Evolutionary conservation across 2,888 invertebrate species (phyloP), one percentile per base, ranked within the genome.

Genomic region (Andrena minutula): DNA sequence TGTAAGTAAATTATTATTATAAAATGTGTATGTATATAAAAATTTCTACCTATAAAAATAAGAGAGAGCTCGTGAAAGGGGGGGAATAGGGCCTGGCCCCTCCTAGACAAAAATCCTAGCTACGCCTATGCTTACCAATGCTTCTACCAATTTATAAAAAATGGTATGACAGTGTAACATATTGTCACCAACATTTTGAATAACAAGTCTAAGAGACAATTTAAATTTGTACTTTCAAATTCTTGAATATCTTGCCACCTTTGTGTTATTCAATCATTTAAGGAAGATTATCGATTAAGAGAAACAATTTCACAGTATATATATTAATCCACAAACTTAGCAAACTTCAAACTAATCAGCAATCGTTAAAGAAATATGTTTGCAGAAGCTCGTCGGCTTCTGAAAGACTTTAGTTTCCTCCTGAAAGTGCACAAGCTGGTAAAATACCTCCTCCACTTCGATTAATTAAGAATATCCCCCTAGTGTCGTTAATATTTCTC

Each of bases 381-480:
- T 1, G 1, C 16, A 0, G 32, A 61, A 0, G 2, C 49, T 7
- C 26, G 12, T n/a, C 58, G 80, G 4, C 75, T 90, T 66, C 30
- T 81, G 10, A 86, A 80, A 56, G 88, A 90, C 53, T 86, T 86
- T 60, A 81, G 82, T 53, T 88, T 91, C 49, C 8, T 86, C 0
- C 64, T 90, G 47, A 90, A 89, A 83, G 16, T 90, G 16, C 30
- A 81, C 5, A 79, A 89, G 61, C 60, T 90, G 86, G 91, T 91
- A 86, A 79, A 51, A 16, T 1, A 4, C 56, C 53, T 26, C 1
- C 10, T 58, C 1, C 10, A 16, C 4, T 10, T 12, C 6, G 2
- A 56, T 2, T 2, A 8, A 23, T 28, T 12, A 2, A 1, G 4
- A 23, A 8, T 63, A 28, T 16, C 20, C 56, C 16, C 7, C 10